Percentiles rank a stretch among this genome's conserved stretches.
phyloP scores from a whole-genome alignment of 2,113 vertebrate genomes.

The Loxodonta africana region DNA sequence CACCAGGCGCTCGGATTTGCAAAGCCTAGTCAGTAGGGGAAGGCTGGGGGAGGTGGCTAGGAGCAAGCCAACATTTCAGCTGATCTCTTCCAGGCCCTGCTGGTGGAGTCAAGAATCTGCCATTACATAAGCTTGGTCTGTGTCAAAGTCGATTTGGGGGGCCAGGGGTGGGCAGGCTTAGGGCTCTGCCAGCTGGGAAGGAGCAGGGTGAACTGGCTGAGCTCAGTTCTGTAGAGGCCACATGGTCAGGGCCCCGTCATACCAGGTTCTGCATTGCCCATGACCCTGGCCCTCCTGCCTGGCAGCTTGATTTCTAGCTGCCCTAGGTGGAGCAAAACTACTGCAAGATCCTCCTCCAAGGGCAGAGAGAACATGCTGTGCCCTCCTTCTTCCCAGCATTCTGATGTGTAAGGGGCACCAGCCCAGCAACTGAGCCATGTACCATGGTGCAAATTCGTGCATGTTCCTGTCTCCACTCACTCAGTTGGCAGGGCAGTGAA shows the following conservation, averaged over 20 bases:
- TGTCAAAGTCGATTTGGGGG: not conserved
- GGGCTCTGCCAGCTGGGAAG: not conserved
- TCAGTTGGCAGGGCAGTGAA: not conserved
- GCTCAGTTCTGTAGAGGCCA: not conserved
- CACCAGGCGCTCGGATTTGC: not conserved
- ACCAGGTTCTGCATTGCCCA: not conserved
- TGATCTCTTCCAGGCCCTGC: conserved; percentile 54
- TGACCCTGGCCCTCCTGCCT: not conserved
- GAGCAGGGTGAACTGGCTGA: not conserved
- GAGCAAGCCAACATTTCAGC: not conserved
- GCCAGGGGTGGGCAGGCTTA: not conserved
- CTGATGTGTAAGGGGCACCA: not conserved
- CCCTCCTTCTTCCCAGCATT: conserved; percentile 30
- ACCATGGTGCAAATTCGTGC: not conserved
- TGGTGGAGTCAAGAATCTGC: not conserved
- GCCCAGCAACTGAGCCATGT: not conserved
- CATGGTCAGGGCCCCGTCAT: too few relatives aligned
- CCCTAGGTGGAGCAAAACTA: not conserved
- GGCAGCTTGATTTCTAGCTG: not conserved
- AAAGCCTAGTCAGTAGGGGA: not conserved
- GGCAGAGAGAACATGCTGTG: not conserved
- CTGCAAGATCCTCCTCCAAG: not conserved
- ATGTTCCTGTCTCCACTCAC: not conserved
- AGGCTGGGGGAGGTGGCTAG: not conserved
- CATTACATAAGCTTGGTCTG: conserved; percentile 9